phyloP scores from a whole-genome alignment of 2,797 vertebrate species.

The Channa striata region DNA sequence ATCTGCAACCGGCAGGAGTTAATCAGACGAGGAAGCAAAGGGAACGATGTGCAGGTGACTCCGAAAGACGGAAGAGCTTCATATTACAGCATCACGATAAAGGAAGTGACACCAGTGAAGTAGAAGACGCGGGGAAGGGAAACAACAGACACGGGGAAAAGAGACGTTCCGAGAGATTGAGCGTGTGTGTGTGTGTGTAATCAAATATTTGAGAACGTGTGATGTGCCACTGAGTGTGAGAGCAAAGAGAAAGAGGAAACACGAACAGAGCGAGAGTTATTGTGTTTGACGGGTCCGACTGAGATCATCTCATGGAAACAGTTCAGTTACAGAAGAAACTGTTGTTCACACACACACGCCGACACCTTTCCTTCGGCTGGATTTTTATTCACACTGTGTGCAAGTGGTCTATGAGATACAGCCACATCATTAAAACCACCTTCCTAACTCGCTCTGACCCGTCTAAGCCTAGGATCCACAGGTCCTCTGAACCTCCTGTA shows the following conservation, averaged over 20 bases:
- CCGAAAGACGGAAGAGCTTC: too few relatives aligned
- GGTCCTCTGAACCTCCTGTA: too few relatives aligned
- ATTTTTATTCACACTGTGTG: too few relatives aligned
- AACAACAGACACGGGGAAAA: neutral
- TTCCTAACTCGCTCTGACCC: too few relatives aligned
- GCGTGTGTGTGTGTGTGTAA: conserved; percentile 1
- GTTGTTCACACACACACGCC: too few relatives aligned
- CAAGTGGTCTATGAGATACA: too few relatives aligned
- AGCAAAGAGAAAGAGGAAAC: conserved; percentile 5
- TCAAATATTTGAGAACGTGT: conserved; percentile 6
- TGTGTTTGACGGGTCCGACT: conserved; percentile 6
- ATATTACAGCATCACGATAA: neutral
- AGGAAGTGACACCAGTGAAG: neutral
- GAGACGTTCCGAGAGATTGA: neutral
- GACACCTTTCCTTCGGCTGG: too few relatives aligned
- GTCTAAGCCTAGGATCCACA: too few relatives aligned
- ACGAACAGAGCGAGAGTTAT: neutral
- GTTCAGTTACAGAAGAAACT: too few relatives aligned
- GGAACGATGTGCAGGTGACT: neutral
- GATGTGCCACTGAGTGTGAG: conserved; percentile 1
- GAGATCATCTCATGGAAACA: conserved; percentile 10
- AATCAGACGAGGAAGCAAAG: neutral
- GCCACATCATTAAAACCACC: too few relatives aligned
- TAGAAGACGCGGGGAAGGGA: neutral
- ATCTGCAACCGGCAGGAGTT: neutral